Evolutionary conservation across 1,140 invertebrate genomes (phyloP).

Genomic region (Ceratina japonica): DNA sequence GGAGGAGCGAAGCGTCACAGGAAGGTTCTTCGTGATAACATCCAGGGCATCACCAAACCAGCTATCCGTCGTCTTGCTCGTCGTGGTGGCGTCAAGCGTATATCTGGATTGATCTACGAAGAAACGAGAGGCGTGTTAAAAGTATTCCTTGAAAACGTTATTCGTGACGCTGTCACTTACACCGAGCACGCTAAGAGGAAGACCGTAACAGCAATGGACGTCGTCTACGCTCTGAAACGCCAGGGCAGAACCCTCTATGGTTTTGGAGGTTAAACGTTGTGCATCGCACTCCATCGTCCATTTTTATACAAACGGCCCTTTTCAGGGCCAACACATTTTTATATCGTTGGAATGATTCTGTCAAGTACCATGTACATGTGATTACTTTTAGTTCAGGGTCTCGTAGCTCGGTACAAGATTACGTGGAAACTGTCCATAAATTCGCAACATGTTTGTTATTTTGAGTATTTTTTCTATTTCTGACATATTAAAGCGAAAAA

Average conservation of each 20-base stretch:
- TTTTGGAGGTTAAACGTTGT: slow-evolving; percentile 53
- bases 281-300: background rate
- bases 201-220: slow-evolving; percentile 52
- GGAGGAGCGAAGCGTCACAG: slow-evolving; percentile 61
- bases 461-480: no score
- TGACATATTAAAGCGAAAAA: no score
- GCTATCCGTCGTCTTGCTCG: slow-evolving; percentile 57
- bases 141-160: background rate
- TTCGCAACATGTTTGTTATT: no score
- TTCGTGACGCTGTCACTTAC: no score
- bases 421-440: no score
- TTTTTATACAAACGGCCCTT: slow-evolving; percentile 52
- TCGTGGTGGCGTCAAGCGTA: slow-evolving; percentile 60
- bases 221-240: slow-evolving; percentile 58
- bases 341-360: no score
- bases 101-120: slow-evolving; percentile 60
- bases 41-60: slow-evolving; percentile 61
- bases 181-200: no score
- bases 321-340: slow-evolving; percentile 57
- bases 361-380: no score
- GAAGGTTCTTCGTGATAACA: slow-evolving; percentile 63
- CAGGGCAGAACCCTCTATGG: slow-evolving; percentile 62
- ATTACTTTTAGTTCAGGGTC: no score
- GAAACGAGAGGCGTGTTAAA: slow-evolving; percentile 58
- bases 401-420: no score